Evolutionary conservation across 2,797 vertebrate species (phyloP), one percentile per base, ranked within the genome.

Genomic region (Dermochelys coriacea): DNA sequence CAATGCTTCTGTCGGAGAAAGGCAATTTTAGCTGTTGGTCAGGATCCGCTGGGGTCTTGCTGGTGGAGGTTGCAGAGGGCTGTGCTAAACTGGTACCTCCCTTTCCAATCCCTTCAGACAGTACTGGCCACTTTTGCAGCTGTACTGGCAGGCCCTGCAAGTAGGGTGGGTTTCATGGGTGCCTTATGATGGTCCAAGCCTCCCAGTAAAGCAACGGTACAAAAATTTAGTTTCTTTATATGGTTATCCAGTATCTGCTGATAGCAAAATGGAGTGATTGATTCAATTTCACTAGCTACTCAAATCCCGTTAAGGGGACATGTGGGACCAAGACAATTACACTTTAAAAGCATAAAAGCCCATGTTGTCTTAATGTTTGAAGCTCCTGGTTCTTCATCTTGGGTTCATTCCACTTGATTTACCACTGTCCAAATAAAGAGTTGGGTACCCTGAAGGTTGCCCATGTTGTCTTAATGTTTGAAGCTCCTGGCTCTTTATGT

Each of bases 201-300:
- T 85, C 87, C 25, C 78, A 77, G 19, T 80, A 78, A 91, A 84
- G 81, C 90, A 87, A 85, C 11, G 78, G 41, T 41, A 89, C 50
- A 55, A 77, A 55, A 71, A 81, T 47, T 77, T 88, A 0, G 59
- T 80, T 91, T 81, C 79, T 47, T 83, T 80, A 11, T 55, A 55
- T 85, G 19, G 21, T 91, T 41, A 14, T 14, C 50, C 83, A 25
- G 47, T 87, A 41, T 7, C 34, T 80, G 86, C 71, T 81, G 78
- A 61, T 41, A 31, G 71, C 29, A 79, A n/a, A 49, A 7, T 47
- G 45, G 50, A 71, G 34, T 29, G 2, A 86, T 85, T 31, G 3
- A 25, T 78, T 87, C 25, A 8, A 34, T 91, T 87, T 89, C 51
- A 55, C 54, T 61, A 34, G n/a, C 37, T 54, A 51, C 52, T 51